A percentile compares a stretch with the other conserved stretches of the same genome.
Evolutionary conservation across 1,140 invertebrate genomes (phyloP).

Genomic region (Danaus melanippus): DNA sequence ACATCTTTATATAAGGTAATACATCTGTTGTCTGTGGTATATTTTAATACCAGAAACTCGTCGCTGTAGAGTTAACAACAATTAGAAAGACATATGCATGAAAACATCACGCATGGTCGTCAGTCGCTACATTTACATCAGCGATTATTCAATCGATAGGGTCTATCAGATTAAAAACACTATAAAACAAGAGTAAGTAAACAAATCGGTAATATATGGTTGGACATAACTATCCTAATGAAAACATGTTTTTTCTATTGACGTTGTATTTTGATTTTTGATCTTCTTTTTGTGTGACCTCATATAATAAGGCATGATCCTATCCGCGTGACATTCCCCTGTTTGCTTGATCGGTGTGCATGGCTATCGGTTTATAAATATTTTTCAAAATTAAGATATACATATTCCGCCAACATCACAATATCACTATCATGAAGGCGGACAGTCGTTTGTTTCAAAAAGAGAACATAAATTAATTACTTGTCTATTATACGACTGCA

Average conservation of each 20-base stretch:
- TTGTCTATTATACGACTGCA: constrained; percentile 46
- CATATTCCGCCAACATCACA: constrained; percentile 36
- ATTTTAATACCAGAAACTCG: constrained; percentile 20
- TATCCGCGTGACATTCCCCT: constrained; percentile 25
- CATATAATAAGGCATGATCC: constrained; percentile 61
- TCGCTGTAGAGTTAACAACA: constrained; percentile 30
- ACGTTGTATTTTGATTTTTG: constrained; percentile 40
- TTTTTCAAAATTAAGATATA: constrained; percentile 45
- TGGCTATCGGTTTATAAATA: constrained; percentile 52
- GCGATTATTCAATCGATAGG: too few relatives aligned
- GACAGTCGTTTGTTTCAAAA: constrained; percentile 44
- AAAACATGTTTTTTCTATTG: constrained; percentile 23
- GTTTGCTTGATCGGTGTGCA: constrained; percentile 58
- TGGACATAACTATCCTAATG: too few relatives aligned
- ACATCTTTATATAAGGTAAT: constrained; percentile 43
- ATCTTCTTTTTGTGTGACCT: constrained; percentile 45
- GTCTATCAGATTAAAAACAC: too few relatives aligned
- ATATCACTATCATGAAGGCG: constrained; percentile 49
- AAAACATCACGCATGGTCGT: constrained; percentile 15
- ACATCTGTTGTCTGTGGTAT: constrained; percentile 6
- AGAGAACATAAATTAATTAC: constrained; percentile 2
- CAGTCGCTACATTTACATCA: constrained; percentile 7
- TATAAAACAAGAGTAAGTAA: too few relatives aligned
- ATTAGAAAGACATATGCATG: constrained; percentile 13
- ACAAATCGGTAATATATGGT: too few relatives aligned